Percentiles rank a stretch among this genome's conserved stretches.
These are phyloP conservation scores for Papilio polytes DNA, from an alignment of 1,140 invertebrate species.

Conservation along the genomic window DNA sequence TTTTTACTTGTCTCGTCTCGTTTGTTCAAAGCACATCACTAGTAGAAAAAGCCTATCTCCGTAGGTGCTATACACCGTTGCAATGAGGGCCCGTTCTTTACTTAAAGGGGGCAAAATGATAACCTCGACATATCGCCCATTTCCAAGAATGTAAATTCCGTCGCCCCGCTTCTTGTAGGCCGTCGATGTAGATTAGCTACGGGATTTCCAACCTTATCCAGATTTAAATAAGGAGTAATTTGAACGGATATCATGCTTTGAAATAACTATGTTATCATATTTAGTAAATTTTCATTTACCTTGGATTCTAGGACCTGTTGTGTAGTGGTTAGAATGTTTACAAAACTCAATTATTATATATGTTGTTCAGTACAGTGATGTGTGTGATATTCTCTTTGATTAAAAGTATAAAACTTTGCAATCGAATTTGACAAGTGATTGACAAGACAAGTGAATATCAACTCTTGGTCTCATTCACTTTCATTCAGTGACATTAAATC, in stretches of 20 bases:
- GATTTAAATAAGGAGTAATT: slow-evolving; percentile 40
- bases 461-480: neutral
- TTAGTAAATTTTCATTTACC: slow-evolving; percentile 13
- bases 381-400: neutral
- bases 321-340: neutral
- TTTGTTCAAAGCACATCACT: slow-evolving; percentile 12
- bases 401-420: neutral
- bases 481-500: neutral
- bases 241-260: slow-evolving; percentile 15
- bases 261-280: slow-evolving; percentile 16
- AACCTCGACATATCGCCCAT: slow-evolving; percentile 51
- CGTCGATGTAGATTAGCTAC: slow-evolving; percentile 45
- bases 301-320: neutral
- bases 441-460: neutral
- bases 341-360: neutral
- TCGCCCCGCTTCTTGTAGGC: slow-evolving; percentile 41
- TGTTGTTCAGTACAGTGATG: too few relatives aligned
- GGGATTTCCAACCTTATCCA: slow-evolving; percentile 21
- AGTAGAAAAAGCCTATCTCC: slow-evolving; percentile 43
- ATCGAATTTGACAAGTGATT: neutral
- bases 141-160: slow-evolving; percentile 54
- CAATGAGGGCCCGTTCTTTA: slow-evolving; percentile 50
- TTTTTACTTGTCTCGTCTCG: neutral
- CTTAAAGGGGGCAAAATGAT: slow-evolving; percentile 55
- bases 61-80: slow-evolving; percentile 48